Base-by-base conservation (phyloP, 2,888 invertebrate species). In the Lepidochitona cinerea region DNA sequence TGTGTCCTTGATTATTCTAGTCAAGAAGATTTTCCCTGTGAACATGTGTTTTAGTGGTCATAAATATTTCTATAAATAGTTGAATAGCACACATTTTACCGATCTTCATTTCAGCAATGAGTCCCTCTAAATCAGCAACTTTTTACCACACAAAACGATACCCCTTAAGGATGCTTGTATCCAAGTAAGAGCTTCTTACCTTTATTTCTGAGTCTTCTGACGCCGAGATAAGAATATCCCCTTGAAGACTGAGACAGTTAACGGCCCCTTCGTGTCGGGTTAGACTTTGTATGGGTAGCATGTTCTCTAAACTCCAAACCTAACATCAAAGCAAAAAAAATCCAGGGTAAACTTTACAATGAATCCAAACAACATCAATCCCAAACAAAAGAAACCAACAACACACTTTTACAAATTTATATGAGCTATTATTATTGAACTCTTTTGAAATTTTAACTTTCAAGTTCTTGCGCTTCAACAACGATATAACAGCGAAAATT, bases 221-320 rank as follows among this genome's bases (percentile, higher is more conserved):
- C 0, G 88, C 89, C 9, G 87, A 85, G 72, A 89, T 78, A 18
- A 89, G 80, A 36, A 85, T 80, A 76, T 89, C 86, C 23, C 83
- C 84, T 65, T 83, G 77, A 18, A 89, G 70, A 2, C 82, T 78
- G 6, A 88, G 76, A 0, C 85, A 75, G 75, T 88, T 88, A 6
- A 89, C 88, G 49, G 85, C 83, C 0, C 83, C 87, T 41, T 88
- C 85, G 70, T 89, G 89, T 66, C 89, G 79, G 41, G 84, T 80
- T 68, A 89, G 77, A 14, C 78, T 83, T 75, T 88, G 88, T 29
- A 87, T 87, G 0, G 89, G 89, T n/a, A 89, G 79, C 80, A 85
- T 81, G 69, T 85, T 88, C 81, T 88, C 88, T 71, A 89, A 72
- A 72, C 86, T 87, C 89, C 89, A 89, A 23, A 89, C 78, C 89